These are phyloP conservation scores for Araneus ventricosus DNA, from an alignment of 1,140 invertebrate species.

Conservation along the genomic window DNA sequence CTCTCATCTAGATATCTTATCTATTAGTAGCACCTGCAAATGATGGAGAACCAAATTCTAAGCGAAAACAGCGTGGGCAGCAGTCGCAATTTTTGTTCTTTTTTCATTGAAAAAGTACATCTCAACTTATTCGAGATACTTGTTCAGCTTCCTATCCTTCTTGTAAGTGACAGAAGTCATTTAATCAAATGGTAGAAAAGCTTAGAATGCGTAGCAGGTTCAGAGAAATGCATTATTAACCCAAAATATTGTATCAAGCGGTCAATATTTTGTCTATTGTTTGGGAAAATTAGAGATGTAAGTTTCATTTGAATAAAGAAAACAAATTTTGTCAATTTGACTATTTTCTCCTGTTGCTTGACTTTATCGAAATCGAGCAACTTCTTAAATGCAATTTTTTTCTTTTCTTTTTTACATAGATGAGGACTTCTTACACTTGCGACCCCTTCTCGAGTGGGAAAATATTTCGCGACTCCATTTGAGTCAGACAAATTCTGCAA, in stretches of 20 bases:
- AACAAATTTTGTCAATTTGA: too few species aligned
- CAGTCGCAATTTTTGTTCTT: background rate
- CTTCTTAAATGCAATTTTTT: too few species aligned
- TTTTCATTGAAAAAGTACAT: background rate
- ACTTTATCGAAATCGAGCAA: too few species aligned
- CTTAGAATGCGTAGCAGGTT: conserved; percentile 20
- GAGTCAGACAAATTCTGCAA: too few species aligned
- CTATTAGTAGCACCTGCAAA: conserved; percentile 56
- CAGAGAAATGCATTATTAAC: background rate
- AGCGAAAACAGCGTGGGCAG: background rate
- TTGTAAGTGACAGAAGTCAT: conserved; percentile 39
- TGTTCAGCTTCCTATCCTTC: background rate
- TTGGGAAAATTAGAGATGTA: too few species aligned
- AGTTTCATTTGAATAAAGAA: too few species aligned
- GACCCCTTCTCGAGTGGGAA: too few species aligned
- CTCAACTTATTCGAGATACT: background rate
- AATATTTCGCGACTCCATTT: too few species aligned
- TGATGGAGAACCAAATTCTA: background rate
- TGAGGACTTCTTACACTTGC: too few species aligned
- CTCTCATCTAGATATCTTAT: conserved; percentile 21
- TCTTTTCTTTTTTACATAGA: too few species aligned
- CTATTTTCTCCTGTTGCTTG: too few species aligned
- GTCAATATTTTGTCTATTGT: too few species aligned
- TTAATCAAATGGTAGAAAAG: conserved; percentile 46
- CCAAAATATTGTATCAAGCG: background rate